phyloP scores from a whole-genome alignment of 2,113 vertebrate genomes.

The Hiodon tergisus region DNA sequence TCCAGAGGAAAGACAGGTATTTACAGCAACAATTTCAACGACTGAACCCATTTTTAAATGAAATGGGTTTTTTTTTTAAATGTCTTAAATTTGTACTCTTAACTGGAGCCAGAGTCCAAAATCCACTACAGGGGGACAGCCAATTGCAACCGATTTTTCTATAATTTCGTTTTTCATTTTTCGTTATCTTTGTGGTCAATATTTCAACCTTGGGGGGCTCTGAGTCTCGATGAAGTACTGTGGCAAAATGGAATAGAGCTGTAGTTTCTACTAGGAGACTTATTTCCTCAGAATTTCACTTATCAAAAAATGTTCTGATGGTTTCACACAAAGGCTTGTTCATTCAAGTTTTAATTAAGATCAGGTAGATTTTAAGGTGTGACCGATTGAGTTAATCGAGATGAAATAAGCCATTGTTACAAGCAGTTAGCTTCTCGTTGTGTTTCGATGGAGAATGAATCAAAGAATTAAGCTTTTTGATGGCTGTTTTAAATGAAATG shows the following conservation, averaged over 20 bases:
- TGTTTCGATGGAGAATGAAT: background rate
- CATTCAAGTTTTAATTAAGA: background rate
- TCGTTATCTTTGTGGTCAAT: too few species aligned
- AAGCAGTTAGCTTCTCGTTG: background rate
- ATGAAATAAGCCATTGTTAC: background rate
- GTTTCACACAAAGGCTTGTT: background rate
- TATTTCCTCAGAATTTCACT: background rate
- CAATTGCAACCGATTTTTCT: too few species aligned
- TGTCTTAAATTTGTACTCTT: too few species aligned
- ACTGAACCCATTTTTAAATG: background rate
- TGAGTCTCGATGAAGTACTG: too few species aligned
- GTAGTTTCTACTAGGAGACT: background rate
- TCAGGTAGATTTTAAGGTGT: slow-evolving; percentile 1
- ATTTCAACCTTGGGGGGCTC: too few species aligned
- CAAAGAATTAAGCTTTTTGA: slow-evolving; percentile 5
- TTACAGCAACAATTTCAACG: slow-evolving; percentile 9
- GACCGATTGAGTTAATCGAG: background rate
- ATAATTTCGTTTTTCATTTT: background rate
- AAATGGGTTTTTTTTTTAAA: too few species aligned
- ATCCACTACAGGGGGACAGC: too few species aligned
- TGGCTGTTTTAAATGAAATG: background rate
- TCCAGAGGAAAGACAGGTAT: slow-evolving; percentile 28
- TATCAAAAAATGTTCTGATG: background rate
- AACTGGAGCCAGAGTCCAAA: too few species aligned
- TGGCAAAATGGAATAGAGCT: background rate